Conservation (phyloP, 2,888 invertebrate genomes). For the Agrochola lychnidis region DNA sequence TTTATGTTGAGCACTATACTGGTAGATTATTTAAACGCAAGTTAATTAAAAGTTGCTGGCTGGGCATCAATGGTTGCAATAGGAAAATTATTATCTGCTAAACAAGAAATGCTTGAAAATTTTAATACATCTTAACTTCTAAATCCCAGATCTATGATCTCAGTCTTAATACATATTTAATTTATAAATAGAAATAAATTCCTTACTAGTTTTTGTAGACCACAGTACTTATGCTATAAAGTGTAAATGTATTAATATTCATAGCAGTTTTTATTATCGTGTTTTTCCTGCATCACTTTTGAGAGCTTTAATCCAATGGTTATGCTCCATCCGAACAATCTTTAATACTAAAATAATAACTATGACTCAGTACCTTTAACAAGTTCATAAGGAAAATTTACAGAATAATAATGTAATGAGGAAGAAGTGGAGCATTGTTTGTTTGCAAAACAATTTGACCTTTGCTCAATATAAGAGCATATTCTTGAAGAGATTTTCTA, state of each 20-base stretch:
- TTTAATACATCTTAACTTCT: not conserved
- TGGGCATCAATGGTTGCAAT: not conserved
- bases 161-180: not conserved
- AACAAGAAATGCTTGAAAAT: not conserved
- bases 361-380: slow-evolving; percentile 14
- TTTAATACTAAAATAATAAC: slow-evolving; percentile 40
- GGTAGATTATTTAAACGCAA: not conserved
- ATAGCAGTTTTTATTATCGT: slow-evolving; percentile 23
- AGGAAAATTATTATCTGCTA: not conserved
- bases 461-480: slow-evolving; percentile 26
- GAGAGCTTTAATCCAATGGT: slow-evolving; percentile 1
- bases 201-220: slow-evolving; percentile 14
- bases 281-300: not conserved
- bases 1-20: no score
- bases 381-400: slow-evolving; percentile 61
- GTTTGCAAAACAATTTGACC: slow-evolving; percentile 48
- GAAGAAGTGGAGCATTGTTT: slow-evolving; percentile 48
- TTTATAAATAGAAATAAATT: not conserved
- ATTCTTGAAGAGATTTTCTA: slow-evolving; percentile 5
- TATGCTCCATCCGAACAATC: not conserved
- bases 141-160: not conserved
- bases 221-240: not conserved
- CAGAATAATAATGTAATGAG: slow-evolving; percentile 52
- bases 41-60: not conserved
- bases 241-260: not conserved